These are phyloP conservation scores for Littorina saxatilis DNA, from an alignment of 1,140 invertebrate genomes.

Conservation along the genomic window DNA sequence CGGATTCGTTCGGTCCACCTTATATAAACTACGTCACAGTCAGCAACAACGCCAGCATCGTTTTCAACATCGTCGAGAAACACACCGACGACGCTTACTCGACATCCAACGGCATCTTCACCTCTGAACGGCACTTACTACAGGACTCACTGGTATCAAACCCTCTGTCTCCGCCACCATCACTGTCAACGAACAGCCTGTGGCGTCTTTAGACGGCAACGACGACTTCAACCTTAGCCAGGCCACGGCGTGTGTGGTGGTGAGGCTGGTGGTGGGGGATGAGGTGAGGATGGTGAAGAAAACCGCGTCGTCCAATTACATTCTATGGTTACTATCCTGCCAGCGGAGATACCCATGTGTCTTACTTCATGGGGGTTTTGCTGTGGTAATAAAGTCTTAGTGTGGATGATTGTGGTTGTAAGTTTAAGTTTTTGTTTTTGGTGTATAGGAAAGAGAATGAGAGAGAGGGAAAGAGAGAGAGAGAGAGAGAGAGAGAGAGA, in stretches of 20 bases:
- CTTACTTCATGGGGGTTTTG: slow-evolving; percentile 25
- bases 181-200: neutral
- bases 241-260: neutral
- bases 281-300: slow-evolving; percentile 15
- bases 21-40: neutral
- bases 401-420: too few species aligned
- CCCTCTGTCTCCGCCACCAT: neutral
- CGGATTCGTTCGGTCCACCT: too few species aligned
- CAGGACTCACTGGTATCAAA: neutral
- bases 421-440: too few species aligned
- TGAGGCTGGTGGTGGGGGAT: neutral
- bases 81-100: neutral
- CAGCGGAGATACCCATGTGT: neutral
- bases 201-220: slow-evolving; percentile 8
- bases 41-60: neutral
- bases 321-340: neutral
- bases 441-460: too few species aligned
- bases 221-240: neutral
- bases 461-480: too few species aligned
- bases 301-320: neutral
- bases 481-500: too few species aligned
- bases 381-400: too few species aligned
- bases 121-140: slow-evolving; percentile 13
- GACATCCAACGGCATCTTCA: slow-evolving; percentile 17
- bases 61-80: neutral